phyloP scores from a whole-genome alignment of 2,113 vertebrate species.

The Vulpes ferrilata region DNA sequence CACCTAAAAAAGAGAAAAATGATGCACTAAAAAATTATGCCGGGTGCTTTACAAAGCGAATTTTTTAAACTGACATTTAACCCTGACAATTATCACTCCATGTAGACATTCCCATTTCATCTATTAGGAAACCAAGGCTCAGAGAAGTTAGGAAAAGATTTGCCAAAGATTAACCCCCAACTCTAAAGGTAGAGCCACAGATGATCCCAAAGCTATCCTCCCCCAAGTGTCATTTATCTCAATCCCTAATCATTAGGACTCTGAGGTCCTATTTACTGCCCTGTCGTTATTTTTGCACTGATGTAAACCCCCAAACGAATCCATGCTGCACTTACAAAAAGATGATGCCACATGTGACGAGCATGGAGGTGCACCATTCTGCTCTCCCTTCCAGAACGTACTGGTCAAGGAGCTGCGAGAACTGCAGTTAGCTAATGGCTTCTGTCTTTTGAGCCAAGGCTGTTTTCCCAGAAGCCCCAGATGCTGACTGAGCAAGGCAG shows the following conservation, averaged over 20 bases:
- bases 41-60: conserved; percentile 5
- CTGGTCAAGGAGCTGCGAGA: not conserved
- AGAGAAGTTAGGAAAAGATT: conserved; percentile 1
- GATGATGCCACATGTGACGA: not conserved
- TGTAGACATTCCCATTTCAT: not conserved
- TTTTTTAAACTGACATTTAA: conserved; percentile 43
- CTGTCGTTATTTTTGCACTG: not conserved
- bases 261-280: not conserved
- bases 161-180: not conserved
- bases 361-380: not conserved
- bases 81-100: not conserved
- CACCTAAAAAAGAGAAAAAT: conserved; percentile 40
- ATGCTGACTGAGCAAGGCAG: not conserved
- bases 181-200: not conserved
- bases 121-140: conserved; percentile 15
- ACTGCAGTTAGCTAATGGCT: not conserved
- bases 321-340: not conserved
- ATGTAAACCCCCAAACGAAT: not conserved
- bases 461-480: not conserved
- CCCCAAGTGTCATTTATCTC: not conserved
- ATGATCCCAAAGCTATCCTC: not conserved
- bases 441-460: not conserved
- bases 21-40: conserved; percentile 46
- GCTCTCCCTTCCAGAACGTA: not conserved
- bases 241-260: not conserved